Evolutionary conservation across 2,888 invertebrate genomes (phyloP).

Genomic region (Reticulitermes lucifugus): DNA sequence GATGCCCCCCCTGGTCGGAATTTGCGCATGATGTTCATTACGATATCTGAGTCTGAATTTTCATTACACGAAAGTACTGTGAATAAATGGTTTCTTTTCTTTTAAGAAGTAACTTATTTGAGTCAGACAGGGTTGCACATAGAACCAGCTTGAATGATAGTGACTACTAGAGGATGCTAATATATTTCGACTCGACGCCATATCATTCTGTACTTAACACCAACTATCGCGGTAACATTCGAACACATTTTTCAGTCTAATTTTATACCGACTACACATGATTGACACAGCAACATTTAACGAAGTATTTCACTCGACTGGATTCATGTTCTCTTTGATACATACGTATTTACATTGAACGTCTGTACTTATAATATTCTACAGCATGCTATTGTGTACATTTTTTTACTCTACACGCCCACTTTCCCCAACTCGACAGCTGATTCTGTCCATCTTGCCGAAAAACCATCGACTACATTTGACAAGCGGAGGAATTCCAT

Average conservation of each 20-base stretch:
- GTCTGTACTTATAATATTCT: background rate
- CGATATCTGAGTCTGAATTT: background rate
- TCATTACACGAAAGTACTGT: background rate
- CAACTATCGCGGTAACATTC: too few relatives aligned
- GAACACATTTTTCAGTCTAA: background rate
- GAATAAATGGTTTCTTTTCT: background rate
- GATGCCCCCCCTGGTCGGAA: slow-evolving; percentile 73
- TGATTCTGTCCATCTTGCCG: slow-evolving; percentile 43
- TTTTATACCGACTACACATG: slow-evolving; percentile 30
- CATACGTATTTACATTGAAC: background rate
- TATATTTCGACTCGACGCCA: too few relatives aligned
- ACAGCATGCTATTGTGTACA: background rate
- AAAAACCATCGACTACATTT: slow-evolving; percentile 24
- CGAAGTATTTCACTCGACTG: background rate
- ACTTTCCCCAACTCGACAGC: slow-evolving; percentile 42
- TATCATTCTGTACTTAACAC: too few relatives aligned
- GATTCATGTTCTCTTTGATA: background rate
- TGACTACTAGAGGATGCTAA: too few relatives aligned
- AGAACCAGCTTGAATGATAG: too few relatives aligned
- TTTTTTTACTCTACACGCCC: slow-evolving; percentile 42
- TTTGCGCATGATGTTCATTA: slow-evolving; percentile 94
- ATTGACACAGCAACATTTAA: background rate
- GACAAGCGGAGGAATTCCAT: slow-evolving; percentile 26
- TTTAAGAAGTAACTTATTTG: background rate
- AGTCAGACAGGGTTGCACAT: background rate